These are phyloP conservation scores for Neodiprion fabricii DNA, from an alignment of 1,140 invertebrate species.

Conservation along the genomic window DNA sequence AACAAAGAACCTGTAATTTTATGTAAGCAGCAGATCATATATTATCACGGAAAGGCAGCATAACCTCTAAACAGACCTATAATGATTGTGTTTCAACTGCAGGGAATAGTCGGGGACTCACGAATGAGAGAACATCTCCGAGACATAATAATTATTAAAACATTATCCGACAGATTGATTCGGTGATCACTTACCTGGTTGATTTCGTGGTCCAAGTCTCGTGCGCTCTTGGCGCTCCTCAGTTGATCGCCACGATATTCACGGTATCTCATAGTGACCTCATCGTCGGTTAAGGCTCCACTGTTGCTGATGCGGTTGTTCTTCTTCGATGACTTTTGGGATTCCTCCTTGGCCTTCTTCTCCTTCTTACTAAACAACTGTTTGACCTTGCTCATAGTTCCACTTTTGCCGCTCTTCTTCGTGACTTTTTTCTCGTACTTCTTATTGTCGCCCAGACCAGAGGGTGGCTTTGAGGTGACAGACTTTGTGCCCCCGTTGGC, in stretches of 20 bases:
- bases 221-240: slow-evolving; percentile 50
- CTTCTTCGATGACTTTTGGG: slow-evolving; percentile 41
- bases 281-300: slow-evolving; percentile 53
- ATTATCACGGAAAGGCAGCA: too few species aligned
- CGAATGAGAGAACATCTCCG: too few species aligned
- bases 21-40: too few species aligned
- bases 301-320: slow-evolving; percentile 41
- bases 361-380: slow-evolving; percentile 58
- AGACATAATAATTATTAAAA: too few species aligned
- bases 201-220: slow-evolving; percentile 55
- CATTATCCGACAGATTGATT: background rate
- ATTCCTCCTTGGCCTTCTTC: slow-evolving; percentile 55
- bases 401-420: slow-evolving; percentile 55
- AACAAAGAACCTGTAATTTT: too few species aligned
- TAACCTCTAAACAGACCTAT: too few species aligned
- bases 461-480: slow-evolving; percentile 51
- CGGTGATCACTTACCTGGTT: slow-evolving; percentile 49
- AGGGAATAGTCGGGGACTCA: too few species aligned
- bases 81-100: too few species aligned
- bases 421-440: slow-evolving; percentile 56
- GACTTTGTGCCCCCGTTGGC: slow-evolving; percentile 1
- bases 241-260: slow-evolving; percentile 57
- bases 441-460: slow-evolving; percentile 43
- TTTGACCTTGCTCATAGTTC: slow-evolving; percentile 58
- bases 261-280: slow-evolving; percentile 54